These are phyloP conservation scores for Megathymus violae DNA, from an alignment of 1,140 invertebrate species.

Conservation along the genomic window DNA sequence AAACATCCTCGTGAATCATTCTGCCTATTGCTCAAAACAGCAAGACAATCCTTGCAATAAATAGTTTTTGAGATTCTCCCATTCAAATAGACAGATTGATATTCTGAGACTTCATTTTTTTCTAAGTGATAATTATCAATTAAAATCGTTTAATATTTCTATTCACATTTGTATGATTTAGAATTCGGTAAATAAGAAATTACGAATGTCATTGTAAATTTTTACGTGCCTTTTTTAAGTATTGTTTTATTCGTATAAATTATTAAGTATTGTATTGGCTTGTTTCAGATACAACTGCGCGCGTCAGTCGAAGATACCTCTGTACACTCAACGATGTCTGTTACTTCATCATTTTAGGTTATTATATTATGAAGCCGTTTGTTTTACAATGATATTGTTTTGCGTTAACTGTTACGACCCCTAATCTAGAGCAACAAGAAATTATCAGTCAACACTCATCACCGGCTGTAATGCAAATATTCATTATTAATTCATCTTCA, in stretches of 20 bases:
- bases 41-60: no score
- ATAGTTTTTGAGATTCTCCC: no score
- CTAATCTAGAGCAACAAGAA: constrained; percentile 48
- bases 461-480: constrained; percentile 37
- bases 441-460: constrained; percentile 62
- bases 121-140: no score
- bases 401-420: constrained; percentile 7
- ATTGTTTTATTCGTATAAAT: constrained; percentile 4
- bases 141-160: no score
- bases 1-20: no score
- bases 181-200: no score
- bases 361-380: constrained; percentile 39
- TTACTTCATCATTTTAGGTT: constrained; percentile 48
- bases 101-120: no score
- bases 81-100: no score
- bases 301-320: constrained; percentile 48
- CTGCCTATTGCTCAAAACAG: no score
- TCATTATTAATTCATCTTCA: constrained; percentile 25
- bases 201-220: no score
- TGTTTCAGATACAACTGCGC: constrained; percentile 68
- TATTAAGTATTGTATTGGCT: constrained; percentile 33
- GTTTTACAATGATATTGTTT: constrained; percentile 52
- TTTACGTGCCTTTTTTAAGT: constrained; percentile 19
- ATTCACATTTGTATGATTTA: no score
- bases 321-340: constrained; percentile 19